Evolutionary conservation across 2,113 vertebrate species (phyloP).

Genomic region (Poeciliopsis occidentalis): DNA sequence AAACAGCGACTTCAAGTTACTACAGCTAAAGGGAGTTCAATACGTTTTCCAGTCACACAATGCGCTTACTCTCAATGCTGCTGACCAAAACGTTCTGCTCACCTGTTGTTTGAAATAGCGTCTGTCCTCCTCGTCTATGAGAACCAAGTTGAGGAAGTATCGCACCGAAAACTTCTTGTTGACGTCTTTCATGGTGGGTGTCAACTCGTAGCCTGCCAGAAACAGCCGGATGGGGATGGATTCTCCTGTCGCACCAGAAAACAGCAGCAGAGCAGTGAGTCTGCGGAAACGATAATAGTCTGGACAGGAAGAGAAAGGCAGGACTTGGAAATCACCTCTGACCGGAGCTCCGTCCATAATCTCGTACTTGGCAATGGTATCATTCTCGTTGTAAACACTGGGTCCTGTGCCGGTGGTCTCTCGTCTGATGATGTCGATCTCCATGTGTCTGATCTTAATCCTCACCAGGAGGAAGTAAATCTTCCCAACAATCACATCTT

Average conservation of each 20-base stretch:
- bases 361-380: slow-evolving; percentile 98
- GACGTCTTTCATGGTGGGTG: neutral
- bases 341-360: slow-evolving; percentile 99
- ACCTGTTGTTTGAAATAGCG: slow-evolving; percentile 1
- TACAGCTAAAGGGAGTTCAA: too few relatives aligned
- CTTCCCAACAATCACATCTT: slow-evolving; percentile 98
- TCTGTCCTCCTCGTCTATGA: neutral
- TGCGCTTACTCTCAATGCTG: too few relatives aligned
- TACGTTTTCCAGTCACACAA: too few relatives aligned
- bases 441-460: slow-evolving; percentile 99
- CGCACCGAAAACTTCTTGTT: neutral
- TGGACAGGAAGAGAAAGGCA: too few relatives aligned
- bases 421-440: slow-evolving; percentile 97
- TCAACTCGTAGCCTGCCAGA: neutral
- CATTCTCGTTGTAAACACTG: slow-evolving; percentile 95
- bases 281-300: too few relatives aligned
- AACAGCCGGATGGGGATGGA: neutral
- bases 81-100: neutral
- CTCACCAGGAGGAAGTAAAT: slow-evolving; percentile 98
- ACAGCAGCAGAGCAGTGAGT: neutral
- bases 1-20: too few relatives aligned
- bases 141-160: neutral
- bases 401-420: slow-evolving; percentile 96
- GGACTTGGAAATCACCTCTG: slow-evolving; percentile 81
- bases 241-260: neutral